Conservation (phyloP, 53 echinoderm and acorn worm species). For the Astropecten irregularis region DNA sequence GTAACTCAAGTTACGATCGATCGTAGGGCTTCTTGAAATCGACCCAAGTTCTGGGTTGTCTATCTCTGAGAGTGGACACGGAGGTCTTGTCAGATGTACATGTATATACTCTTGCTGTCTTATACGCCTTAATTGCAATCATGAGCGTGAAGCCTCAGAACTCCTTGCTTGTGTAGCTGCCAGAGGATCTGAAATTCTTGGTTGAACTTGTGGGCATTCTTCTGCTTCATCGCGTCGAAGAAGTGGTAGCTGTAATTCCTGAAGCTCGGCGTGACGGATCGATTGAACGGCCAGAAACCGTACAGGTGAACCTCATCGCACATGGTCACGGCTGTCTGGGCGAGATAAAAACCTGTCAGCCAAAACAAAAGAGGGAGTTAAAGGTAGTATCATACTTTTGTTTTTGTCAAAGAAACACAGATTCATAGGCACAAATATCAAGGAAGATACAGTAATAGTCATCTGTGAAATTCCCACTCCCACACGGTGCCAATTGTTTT, state of each 20-base stretch:
- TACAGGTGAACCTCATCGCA: constrained; percentile 61
- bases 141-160: constrained; percentile 30
- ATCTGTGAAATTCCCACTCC: no score
- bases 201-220: constrained; percentile 39
- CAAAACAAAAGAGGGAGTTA: neutral
- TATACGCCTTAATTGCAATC: constrained; percentile 38
- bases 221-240: constrained; percentile 38
- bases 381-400: no score
- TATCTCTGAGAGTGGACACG: no score
- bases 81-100: no score
- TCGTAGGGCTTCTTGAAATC: no score
- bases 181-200: constrained; percentile 51
- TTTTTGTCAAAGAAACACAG: no score
- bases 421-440: no score
- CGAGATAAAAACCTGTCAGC: constrained; percentile 48
- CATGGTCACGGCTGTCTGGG: constrained; percentile 47
- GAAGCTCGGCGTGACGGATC: neutral
- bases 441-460: no score
- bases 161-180: constrained; percentile 42
- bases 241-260: constrained; percentile 19
- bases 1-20: no score
- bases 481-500: no score
- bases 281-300: constrained; percentile 58
- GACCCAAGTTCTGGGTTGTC: no score
- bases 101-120: no score